Conservation (phyloP, 2,888 invertebrate genomes). For the Pyralis farinalis region DNA sequence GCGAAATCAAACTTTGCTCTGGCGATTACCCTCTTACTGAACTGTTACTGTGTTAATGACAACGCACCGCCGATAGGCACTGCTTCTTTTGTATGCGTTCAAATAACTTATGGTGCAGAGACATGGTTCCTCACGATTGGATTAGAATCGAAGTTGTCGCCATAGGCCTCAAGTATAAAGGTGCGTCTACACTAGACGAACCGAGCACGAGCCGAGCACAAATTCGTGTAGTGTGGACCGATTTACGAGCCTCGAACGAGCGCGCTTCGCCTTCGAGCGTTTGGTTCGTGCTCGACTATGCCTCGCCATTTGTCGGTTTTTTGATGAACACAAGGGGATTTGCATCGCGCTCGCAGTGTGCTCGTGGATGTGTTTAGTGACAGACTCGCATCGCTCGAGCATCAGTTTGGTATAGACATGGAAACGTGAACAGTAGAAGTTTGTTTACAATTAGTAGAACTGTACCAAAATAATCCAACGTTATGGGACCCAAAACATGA, state of each 20-base stretch:
- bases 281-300: slow-evolving; percentile 5
- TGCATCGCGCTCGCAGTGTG: slow-evolving; percentile 10
- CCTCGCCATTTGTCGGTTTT: neutral
- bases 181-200: neutral
- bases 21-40: no score
- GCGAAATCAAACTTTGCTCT: no score
- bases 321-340: slow-evolving; percentile 9
- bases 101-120: no score
- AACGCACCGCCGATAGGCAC: no score
- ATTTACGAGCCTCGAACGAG: slow-evolving; percentile 7
- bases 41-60: no score
- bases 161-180: no score
- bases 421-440: neutral
- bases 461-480: no score
- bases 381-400: neutral
- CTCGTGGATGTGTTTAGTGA: slow-evolving; percentile 4
- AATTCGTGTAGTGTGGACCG: slow-evolving; percentile 11
- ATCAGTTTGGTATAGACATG: no score
- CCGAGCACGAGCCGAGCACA: slow-evolving; percentile 8
- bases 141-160: no score
- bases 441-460: neutral
- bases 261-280: neutral
- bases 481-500: no score
- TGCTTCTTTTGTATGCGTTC: no score
- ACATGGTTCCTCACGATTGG: no score